These are phyloP conservation scores for Gryllus longicercus DNA, from an alignment of 2,888 invertebrate genomes.

Conservation along the genomic window DNA sequence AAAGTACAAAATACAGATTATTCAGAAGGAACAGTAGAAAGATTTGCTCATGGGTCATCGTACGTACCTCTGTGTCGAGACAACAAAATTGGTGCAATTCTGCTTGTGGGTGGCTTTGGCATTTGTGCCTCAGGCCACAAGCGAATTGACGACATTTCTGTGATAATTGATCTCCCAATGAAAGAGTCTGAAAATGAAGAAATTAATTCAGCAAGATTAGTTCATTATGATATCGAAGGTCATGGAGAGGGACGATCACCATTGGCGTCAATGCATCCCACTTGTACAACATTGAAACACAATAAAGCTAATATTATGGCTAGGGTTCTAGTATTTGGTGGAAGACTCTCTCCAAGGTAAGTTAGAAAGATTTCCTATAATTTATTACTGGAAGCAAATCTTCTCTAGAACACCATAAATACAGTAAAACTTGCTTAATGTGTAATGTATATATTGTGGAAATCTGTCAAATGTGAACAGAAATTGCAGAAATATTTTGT, in stretches of 20 bases:
- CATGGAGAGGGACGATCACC: neutral
- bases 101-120: conserved; percentile 38
- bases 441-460: too few species aligned
- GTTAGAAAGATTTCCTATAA: neutral
- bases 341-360: conserved; percentile 45
- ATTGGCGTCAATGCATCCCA: conserved; percentile 37
- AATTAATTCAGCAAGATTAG: neutral
- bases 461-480: too few species aligned
- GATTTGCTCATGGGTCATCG: conserved; percentile 31
- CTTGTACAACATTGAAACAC: conserved; percentile 34
- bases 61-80: neutral
- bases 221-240: neutral
- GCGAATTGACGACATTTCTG: neutral
- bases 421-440: too few species aligned
- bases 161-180: conserved; percentile 38
- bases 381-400: too few species aligned
- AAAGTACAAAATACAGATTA: neutral
- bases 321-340: conserved; percentile 44
- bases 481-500: too few species aligned
- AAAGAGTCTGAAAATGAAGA: conserved; percentile 30
- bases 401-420: too few species aligned
- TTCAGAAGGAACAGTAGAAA: conserved; percentile 12
- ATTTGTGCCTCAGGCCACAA: conserved; percentile 25
- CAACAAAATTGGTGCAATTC: conserved; percentile 23
- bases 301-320: neutral